These are phyloP conservation scores for Pachyuromys duprasi DNA, from an alignment of 2,797 vertebrate genomes.

Conservation along the genomic window DNA sequence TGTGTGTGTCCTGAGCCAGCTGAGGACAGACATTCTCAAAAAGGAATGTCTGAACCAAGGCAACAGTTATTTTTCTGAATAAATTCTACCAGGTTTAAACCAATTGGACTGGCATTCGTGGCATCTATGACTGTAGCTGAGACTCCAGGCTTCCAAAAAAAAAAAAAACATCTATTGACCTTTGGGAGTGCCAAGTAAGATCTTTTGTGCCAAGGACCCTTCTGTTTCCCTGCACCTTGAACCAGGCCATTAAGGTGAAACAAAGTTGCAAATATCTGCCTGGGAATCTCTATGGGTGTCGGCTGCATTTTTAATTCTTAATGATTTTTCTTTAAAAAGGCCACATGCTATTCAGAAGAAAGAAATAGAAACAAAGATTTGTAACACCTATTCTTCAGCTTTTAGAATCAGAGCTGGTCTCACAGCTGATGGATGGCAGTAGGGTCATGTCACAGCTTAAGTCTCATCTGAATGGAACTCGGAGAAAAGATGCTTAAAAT, in stretches of 20 bases:
- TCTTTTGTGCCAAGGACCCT: background rate
- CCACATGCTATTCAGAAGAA: background rate
- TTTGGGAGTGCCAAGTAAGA: background rate
- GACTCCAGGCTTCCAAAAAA: slow-evolving; percentile 14
- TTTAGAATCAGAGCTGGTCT: background rate
- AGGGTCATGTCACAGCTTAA: slow-evolving; percentile 35
- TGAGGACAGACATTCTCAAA: background rate
- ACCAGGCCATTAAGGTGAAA: background rate
- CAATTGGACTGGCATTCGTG: background rate
- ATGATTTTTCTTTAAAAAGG: background rate
- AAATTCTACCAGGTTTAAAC: slow-evolving; percentile 17
- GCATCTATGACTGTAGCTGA: background rate
- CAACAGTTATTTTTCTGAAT: slow-evolving; percentile 26
- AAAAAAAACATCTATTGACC: background rate
- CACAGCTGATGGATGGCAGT: background rate
- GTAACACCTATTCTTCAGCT: background rate
- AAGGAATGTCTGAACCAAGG: slow-evolving; percentile 7
- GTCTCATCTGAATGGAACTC: background rate
- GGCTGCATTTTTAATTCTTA: background rate
- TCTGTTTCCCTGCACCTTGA: background rate
- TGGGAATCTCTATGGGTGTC: background rate
- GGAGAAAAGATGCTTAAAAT: slow-evolving; percentile 42
- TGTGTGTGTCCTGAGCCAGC: slow-evolving; percentile 21
- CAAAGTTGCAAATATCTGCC: background rate
- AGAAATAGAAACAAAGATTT: background rate